A percentile compares a stretch with the other conserved stretches of the same genome.
Conservation (phyloP, 2,888 invertebrate species). For the Hedychridium roseum region DNA sequence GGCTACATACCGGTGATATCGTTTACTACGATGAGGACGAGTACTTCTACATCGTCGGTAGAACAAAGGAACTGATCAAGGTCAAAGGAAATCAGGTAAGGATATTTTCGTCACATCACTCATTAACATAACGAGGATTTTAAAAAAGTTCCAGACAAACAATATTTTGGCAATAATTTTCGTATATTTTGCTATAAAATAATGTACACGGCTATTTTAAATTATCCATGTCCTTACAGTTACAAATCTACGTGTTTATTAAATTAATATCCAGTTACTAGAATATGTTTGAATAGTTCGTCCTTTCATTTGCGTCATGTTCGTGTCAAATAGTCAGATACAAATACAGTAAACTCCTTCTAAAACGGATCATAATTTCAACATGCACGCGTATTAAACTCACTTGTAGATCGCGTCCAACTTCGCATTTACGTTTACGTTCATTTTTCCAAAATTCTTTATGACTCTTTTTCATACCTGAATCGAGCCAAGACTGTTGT, state of each 20-base stretch:
- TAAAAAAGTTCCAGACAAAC: constrained; percentile 32
- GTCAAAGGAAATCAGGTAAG: constrained; percentile 85
- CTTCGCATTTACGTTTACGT: constrained; percentile 1
- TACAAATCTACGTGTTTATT: constrained; percentile 38
- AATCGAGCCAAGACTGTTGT: no score
- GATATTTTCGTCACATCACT: no score
- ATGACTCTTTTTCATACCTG: no score
- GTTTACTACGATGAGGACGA: constrained; percentile 79
- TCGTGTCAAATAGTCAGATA: constrained; percentile 21
- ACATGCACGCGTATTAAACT: constrained; percentile 3
- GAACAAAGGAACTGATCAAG: constrained; percentile 85
- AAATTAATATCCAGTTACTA: constrained; percentile 39
- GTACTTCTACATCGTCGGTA: constrained; percentile 79
- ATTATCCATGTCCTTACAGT: constrained; percentile 44
- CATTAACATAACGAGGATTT: no score
- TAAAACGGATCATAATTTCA: constrained; percentile 17
- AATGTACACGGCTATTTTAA: constrained; percentile 58
- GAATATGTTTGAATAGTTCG: constrained; percentile 28
- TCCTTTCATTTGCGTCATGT: constrained; percentile 7
- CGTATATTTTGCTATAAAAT: constrained; percentile 61
- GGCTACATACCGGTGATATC: constrained; percentile 84
- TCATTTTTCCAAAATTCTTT: constrained; percentile 3
- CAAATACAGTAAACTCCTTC: constrained; percentile 20
- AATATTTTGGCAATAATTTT: constrained; percentile 52
- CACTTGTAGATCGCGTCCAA: background rate